A percentile compares a stretch with the other conserved stretches of the same genome.
phyloP scores from a whole-genome alignment of 2,888 invertebrate species.

The Tinea pellionella region DNA sequence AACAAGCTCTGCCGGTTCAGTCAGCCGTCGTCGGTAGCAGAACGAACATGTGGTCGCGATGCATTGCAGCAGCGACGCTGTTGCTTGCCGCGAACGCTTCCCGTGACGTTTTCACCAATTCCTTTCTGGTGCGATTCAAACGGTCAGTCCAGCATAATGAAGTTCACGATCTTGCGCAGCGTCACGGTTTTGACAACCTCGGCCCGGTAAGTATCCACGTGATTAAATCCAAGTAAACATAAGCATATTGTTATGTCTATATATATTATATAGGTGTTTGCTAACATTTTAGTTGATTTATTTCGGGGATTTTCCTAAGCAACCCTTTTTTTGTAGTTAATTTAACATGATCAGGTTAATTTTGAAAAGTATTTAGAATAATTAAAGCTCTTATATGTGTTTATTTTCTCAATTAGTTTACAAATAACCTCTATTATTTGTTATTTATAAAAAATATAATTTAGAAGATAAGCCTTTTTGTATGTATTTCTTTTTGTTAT shows the following conservation, averaged over 20 bases:
- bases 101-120: conserved; percentile 91
- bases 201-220: conserved; percentile 87
- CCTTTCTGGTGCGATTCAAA: conserved; percentile 91
- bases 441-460: too few relatives aligned
- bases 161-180: conserved; percentile 84
- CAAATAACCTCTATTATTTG: too few relatives aligned
- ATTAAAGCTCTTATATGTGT: too few relatives aligned
- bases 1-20: conserved; percentile 35
- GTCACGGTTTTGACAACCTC: conserved; percentile 93
- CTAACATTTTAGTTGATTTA: background rate
- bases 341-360: too few relatives aligned
- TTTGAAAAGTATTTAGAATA: too few relatives aligned
- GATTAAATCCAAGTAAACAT: conserved; percentile 57
- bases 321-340: background rate
- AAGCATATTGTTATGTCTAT: conserved; percentile 19
- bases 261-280: background rate
- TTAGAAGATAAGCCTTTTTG: too few relatives aligned
- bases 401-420: too few relatives aligned
- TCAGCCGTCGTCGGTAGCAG: conserved; percentile 54
- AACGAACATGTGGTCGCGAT: conserved; percentile 60
- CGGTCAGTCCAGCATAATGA: conserved; percentile 79
- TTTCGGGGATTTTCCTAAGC: conserved; percentile 3
- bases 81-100: conserved; percentile 50
- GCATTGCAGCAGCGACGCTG: conserved; percentile 46
- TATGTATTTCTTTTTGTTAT: too few relatives aligned